Evolutionary conservation across 2,888 invertebrate species (phyloP).

Genomic region (Andrena dorsata): DNA sequence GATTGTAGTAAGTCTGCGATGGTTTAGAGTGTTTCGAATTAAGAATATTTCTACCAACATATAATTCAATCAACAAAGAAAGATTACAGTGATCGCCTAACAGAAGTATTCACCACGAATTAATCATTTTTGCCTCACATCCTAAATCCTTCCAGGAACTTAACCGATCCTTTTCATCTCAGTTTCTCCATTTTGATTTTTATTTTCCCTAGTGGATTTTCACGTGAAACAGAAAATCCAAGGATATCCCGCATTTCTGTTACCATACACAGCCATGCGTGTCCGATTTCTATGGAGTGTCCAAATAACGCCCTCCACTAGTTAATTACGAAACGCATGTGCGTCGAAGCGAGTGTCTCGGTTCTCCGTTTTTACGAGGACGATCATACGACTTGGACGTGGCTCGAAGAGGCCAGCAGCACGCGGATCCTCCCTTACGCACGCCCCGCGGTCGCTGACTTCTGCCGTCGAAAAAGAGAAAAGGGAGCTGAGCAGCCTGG

Average conservation of each 20-base stretch:
- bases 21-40: too few species aligned
- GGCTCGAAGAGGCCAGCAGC: slow-evolving; percentile 29
- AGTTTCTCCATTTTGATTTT: background rate
- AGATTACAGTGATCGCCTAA: too few species aligned
- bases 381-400: slow-evolving; percentile 71
- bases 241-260: background rate
- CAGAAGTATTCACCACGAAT: background rate
- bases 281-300: slow-evolving; percentile 15
- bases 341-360: slow-evolving; percentile 9
- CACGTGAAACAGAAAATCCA: background rate
- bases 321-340: slow-evolving; percentile 42
- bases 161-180: background rate
- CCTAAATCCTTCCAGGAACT: background rate
- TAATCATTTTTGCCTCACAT: background rate
- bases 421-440: slow-evolving; percentile 60
- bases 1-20: too few species aligned
- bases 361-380: slow-evolving; percentile 22
- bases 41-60: too few species aligned
- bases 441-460: slow-evolving; percentile 72
- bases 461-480: slow-evolving; percentile 48
- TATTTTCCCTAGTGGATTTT: background rate
- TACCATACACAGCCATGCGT: too few species aligned
- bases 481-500: slow-evolving; percentile 44
- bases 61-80: too few species aligned
- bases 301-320: slow-evolving; percentile 12